Conservation (phyloP, 2,888 invertebrate genomes). For the Agrochola circellaris region DNA sequence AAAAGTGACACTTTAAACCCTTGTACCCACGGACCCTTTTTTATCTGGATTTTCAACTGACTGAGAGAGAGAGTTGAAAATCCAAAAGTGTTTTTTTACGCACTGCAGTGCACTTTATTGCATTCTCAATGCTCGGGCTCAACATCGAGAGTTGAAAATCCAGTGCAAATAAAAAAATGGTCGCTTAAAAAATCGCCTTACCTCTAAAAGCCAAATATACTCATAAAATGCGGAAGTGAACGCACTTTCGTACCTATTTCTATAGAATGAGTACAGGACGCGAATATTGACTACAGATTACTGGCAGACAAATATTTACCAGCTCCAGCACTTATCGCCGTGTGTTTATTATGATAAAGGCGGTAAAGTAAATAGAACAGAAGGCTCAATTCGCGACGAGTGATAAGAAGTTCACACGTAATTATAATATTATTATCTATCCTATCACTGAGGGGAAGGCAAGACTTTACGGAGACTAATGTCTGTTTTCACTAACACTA, state of each 20-base stretch:
- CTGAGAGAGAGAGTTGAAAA: too few relatives aligned
- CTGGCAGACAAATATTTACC: conserved; percentile 52
- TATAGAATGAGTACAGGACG: conserved; percentile 33
- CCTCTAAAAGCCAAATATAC: not conserved
- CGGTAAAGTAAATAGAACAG: conserved; percentile 28
- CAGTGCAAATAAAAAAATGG: too few relatives aligned
- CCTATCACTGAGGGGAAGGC: not conserved
- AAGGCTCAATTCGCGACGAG: conserved; percentile 6
- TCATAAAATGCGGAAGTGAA: conserved; percentile 14
- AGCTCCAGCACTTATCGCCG: conserved; percentile 32
- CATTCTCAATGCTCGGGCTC: too few relatives aligned
- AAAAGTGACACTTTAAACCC: too few relatives aligned
- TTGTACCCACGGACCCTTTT: too few relatives aligned
- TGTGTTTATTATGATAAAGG: conserved; percentile 26
- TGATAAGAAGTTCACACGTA: not conserved
- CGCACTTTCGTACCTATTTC: conserved; percentile 10
- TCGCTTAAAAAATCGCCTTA: too few relatives aligned
- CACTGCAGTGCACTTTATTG: too few relatives aligned
- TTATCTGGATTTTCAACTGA: too few relatives aligned
- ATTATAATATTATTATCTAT: not conserved
- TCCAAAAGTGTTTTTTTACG: too few relatives aligned
- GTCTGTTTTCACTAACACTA: too few relatives aligned
- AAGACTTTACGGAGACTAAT: conserved; percentile 5
- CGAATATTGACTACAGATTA: conserved; percentile 56
- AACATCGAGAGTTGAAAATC: too few relatives aligned